Base-by-base conservation (phyloP, 1,140 invertebrate genomes). In the Drosophila fuyamai region DNA sequence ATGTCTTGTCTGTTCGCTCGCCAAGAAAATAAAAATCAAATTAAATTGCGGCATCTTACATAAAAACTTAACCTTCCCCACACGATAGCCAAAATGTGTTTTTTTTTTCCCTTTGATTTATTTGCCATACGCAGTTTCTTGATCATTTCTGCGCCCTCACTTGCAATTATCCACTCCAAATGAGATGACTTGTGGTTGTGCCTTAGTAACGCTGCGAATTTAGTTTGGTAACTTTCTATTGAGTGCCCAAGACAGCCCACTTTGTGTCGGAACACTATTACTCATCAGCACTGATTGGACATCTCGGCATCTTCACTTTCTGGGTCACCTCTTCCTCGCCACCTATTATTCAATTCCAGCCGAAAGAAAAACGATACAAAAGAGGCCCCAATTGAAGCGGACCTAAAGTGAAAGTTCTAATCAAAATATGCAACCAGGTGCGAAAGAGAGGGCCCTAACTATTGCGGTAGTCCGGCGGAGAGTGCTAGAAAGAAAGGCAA, bases 371-470 rank as follows among this genome's bases (percentile, higher is more conserved):
- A 5, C 16, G 43, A 4, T 27, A 59, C 32, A 55, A 81, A 72
- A 40, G 47, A 10, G 32, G 14, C 23, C 41, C 53, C 68, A 88
- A 74, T 83, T 77, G 84, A 77, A 76, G 83, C 68, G 58, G 75
- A 83, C 76, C 76, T 89, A 89, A 89, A 89, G 84, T 89, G 84
- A 89, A 89, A 89, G 84, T 89, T 89, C 84, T 89, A 88, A 81
- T 89, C 83, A 83, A 68, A 50, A 68, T 70, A 48, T 68, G 65
- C 67, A 55, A 67, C 62, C 32, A 16, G 35, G 48, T 14, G 58
- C 41, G 47, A 41, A 50, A 41, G 35, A 50, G 59, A 67, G 62
- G 40, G 47, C 29, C 23, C 44, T 51, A 48, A 48, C 61, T 88
- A 79, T 86, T 88, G 83, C 46, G 83, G 83, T 86, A 88, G 83